Percentiles rank a stretch among this genome's conserved stretches.
Evolutionary conservation across 2,797 vertebrate genomes (phyloP).

Genomic region (Nasua narica): DNA sequence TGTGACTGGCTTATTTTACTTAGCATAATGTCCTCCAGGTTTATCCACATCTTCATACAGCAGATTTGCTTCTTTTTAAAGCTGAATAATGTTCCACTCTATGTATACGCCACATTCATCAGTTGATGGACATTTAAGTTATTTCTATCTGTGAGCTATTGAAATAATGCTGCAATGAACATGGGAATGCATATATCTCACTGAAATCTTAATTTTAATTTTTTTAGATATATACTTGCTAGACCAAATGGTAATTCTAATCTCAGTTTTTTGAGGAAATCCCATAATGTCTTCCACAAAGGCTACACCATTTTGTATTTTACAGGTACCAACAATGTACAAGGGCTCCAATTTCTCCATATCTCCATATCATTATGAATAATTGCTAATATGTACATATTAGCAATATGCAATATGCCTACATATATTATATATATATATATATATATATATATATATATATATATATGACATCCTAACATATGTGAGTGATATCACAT

Average conservation of each 20-base stretch:
- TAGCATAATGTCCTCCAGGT: background rate
- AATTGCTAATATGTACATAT: background rate
- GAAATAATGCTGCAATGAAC: background rate
- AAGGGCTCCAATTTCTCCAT: background rate
- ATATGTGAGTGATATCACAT: background rate
- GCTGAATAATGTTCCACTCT: background rate
- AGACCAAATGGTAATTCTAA: background rate
- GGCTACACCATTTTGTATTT: background rate
- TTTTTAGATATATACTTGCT: background rate
- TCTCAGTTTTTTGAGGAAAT: background rate
- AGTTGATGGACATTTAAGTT: background rate
- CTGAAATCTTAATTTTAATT: background rate
- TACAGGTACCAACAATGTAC: background rate
- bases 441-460: background rate
- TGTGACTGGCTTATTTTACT: background rate
- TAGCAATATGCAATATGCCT: no score
- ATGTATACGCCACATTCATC: background rate
- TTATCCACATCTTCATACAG: background rate
- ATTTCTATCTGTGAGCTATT: background rate
- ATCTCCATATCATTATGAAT: background rate
- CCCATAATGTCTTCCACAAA: background rate
- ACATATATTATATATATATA: background rate
- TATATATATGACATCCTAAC: background rate
- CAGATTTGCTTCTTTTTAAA: background rate
- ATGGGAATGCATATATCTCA: background rate